Conservation (phyloP, 2,113 vertebrate genomes). For the Arvicanthis niloticus region DNA sequence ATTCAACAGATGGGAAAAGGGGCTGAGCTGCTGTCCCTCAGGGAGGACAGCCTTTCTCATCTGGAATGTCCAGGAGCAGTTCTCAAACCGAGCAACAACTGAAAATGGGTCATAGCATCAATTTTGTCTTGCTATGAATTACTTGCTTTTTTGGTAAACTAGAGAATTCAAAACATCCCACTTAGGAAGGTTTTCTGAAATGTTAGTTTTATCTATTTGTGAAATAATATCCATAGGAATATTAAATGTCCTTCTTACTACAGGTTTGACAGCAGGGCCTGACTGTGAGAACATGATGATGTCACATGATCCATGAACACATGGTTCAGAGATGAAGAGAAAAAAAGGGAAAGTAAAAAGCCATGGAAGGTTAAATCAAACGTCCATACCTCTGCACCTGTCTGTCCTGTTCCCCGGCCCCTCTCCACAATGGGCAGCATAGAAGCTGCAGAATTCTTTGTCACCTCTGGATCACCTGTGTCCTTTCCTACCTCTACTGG, state of each 20-base stretch:
- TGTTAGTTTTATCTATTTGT: neutral
- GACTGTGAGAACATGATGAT: neutral
- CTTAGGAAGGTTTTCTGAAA: slow-evolving; percentile 22
- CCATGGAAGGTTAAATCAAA: neutral
- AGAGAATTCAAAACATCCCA: slow-evolving; percentile 19
- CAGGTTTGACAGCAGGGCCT: neutral
- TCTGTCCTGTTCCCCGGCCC: too few species aligned
- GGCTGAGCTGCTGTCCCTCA: neutral
- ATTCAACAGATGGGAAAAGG: too few species aligned
- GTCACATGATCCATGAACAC: neutral
- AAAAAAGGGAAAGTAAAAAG: neutral
- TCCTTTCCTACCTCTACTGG: neutral
- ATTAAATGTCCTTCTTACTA: neutral
- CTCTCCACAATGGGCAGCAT: neutral
- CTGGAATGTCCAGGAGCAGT: neutral
- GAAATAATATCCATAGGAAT: neutral
- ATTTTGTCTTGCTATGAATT: neutral
- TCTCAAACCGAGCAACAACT: neutral
- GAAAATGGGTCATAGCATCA: neutral
- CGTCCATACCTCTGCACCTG: neutral
- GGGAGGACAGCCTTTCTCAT: neutral
- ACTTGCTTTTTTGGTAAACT: neutral
- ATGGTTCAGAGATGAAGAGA: neutral
- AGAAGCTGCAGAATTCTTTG: neutral
- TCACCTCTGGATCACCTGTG: neutral